Conservation (phyloP, 2,888 invertebrate species). For the Pardosa pseudoannulata region DNA sequence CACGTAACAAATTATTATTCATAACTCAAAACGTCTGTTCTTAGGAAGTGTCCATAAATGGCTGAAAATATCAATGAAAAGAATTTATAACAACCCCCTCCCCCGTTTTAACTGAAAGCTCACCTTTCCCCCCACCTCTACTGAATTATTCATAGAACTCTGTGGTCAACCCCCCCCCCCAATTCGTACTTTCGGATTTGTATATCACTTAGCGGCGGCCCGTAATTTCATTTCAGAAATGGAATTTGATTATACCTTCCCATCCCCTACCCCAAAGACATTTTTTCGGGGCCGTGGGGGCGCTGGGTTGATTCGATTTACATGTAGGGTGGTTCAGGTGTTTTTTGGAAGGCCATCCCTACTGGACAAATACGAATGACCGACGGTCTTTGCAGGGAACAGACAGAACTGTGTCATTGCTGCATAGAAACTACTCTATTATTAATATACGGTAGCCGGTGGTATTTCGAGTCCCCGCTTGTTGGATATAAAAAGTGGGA, state of each 20-base stretch:
- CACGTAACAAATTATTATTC: no score
- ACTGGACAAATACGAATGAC: conserved; percentile 57
- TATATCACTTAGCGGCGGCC: conserved; percentile 69
- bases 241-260: conserved; percentile 56
- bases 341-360: conserved; percentile 36
- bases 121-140: neutral
- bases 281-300: neutral
- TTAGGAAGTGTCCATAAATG: neutral
- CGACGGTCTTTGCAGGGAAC: conserved; percentile 12
- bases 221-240: conserved; percentile 72
- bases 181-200: conserved; percentile 48
- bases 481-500: neutral
- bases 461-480: neutral
- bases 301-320: conserved; percentile 60
- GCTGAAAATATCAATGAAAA: conserved; percentile 22
- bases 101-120: conserved; percentile 49
- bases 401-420: conserved; percentile 3
- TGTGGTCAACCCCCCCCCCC: conserved; percentile 31
- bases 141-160: conserved; percentile 58
- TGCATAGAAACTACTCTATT: conserved; percentile 20
- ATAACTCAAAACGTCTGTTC: no score
- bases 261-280: neutral
- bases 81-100: no score
- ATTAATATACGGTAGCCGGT: conserved; percentile 15
- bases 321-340: conserved; percentile 64